Conservation (phyloP, 2,797 vertebrate genomes). For the Merluccius polli region DNA sequence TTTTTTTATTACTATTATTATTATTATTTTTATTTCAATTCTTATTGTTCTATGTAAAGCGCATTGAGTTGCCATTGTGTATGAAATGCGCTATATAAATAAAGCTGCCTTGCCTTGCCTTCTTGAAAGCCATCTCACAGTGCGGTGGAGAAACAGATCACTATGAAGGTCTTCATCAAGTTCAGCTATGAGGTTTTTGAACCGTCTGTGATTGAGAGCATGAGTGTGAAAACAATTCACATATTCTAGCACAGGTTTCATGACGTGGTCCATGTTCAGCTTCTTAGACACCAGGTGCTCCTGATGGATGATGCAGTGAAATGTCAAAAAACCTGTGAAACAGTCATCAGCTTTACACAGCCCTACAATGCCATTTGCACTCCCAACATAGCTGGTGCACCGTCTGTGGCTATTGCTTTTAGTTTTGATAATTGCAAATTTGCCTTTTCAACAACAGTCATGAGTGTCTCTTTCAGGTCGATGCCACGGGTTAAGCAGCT, state of each 20-base stretch:
- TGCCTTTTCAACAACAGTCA: neutral
- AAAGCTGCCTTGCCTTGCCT: too few species aligned
- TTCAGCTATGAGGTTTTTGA: neutral
- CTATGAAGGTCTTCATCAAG: too few species aligned
- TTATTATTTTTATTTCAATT: too few species aligned
- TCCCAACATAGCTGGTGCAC: neutral
- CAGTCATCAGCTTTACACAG: neutral
- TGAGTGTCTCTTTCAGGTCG: neutral
- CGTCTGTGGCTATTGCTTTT: neutral
- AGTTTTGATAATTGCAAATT: neutral
- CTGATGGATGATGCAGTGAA: constrained; percentile 1
- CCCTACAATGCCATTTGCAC: neutral
- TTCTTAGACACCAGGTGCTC: constrained; percentile 6
- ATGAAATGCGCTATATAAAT: too few species aligned
- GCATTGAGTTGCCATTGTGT: too few species aligned
- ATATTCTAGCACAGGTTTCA: neutral
- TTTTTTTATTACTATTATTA: too few species aligned
- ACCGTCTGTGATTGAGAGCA: neutral
- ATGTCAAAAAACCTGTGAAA: neutral
- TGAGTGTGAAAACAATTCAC: neutral
- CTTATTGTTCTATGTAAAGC: too few species aligned
- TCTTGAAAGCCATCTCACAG: too few species aligned
- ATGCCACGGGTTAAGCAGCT: constrained; percentile 6
- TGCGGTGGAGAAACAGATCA: too few species aligned
- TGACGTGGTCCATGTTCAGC: neutral